These are phyloP conservation scores for Stictocephala bisonia DNA, from an alignment of 2,888 invertebrate genomes.

Conservation along the genomic window DNA sequence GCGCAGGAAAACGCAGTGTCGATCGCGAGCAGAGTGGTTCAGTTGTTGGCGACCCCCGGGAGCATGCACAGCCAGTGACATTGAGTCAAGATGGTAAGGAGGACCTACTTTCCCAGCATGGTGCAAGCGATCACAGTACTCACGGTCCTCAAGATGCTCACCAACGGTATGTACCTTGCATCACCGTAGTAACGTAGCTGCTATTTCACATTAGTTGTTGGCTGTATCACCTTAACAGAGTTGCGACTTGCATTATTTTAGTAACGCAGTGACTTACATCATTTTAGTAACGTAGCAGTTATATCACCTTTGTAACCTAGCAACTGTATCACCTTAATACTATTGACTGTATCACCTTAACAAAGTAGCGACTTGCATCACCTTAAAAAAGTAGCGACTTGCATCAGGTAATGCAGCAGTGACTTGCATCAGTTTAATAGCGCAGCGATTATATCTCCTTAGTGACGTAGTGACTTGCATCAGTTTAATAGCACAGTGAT, in stretches of 20 bases:
- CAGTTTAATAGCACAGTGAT: no score
- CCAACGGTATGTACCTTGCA: constrained; percentile 76
- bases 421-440: background rate
- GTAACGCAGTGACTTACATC: background rate
- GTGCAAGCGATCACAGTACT: constrained; percentile 88
- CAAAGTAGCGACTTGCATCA: no score
- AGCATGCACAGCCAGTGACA: constrained; percentile 32
- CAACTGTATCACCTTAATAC: background rate
- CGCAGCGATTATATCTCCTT: no score
- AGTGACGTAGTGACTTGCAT: no score
- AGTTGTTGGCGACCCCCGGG: constrained; percentile 44
- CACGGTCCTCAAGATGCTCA: constrained; percentile 83
- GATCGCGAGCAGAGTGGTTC: constrained; percentile 1
- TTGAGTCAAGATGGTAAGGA: constrained; percentile 70
- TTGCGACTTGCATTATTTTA: background rate
- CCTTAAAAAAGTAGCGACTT: no score
- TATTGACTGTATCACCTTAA: no score
- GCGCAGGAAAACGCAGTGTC: constrained; percentile 27
- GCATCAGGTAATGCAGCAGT: background rate
- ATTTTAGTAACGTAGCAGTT: background rate
- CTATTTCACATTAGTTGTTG: no score
- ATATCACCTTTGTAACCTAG: background rate
- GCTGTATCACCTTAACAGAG: background rate
- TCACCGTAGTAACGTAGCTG: background rate
- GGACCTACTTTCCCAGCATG: constrained; percentile 72